Evolutionary conservation across 2,113 vertebrate species (phyloP).

Genomic region (Meles meles): DNA sequence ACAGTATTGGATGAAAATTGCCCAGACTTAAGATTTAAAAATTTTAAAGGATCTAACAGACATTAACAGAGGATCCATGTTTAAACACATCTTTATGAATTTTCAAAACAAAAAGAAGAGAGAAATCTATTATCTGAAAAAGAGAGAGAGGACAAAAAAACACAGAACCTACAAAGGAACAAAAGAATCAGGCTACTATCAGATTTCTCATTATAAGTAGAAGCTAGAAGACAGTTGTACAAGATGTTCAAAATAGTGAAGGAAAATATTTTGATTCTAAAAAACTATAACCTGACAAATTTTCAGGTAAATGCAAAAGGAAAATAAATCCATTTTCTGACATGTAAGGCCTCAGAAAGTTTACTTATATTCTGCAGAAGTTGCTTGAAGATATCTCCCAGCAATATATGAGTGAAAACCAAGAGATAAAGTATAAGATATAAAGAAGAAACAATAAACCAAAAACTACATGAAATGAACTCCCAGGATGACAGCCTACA

Average conservation of each 20-base stretch:
- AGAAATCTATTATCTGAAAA: background rate
- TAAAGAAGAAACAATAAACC: background rate
- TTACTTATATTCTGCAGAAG: background rate
- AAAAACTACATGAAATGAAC: slow-evolving; percentile 5
- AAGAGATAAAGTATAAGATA: background rate
- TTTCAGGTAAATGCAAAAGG: background rate
- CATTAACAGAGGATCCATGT: background rate
- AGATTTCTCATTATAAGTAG: background rate
- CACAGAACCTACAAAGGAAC: background rate
- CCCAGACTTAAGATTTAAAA: background rate
- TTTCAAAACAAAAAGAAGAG: background rate
- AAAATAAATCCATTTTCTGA: slow-evolving; percentile 12
- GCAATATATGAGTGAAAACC: background rate
- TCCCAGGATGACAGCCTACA: background rate
- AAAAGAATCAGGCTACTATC: background rate
- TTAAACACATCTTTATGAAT: background rate
- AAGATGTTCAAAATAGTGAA: slow-evolving; percentile 8
- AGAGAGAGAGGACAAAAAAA: background rate
- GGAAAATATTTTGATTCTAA: background rate
- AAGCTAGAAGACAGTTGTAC: background rate
- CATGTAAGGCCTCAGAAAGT: background rate
- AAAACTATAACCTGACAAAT: background rate
- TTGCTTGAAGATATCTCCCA: background rate
- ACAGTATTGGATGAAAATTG: background rate
- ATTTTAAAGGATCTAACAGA: background rate